Conservation (phyloP, 2,888 invertebrate genomes). For the Conchocele bisecta region DNA sequence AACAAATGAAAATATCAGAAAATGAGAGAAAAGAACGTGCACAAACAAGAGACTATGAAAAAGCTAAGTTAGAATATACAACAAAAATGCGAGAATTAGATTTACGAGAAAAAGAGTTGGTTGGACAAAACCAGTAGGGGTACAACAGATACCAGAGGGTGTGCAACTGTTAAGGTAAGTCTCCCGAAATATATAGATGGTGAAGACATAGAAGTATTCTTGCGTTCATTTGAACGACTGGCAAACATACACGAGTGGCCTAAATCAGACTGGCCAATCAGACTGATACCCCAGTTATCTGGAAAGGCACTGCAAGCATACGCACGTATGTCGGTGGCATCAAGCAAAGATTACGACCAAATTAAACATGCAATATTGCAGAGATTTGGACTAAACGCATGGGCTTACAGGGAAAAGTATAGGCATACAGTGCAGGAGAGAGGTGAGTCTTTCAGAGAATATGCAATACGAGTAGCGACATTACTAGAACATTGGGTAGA, state of each 20-base stretch:
- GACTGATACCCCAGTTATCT: background rate
- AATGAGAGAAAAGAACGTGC: background rate
- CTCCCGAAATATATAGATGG: slow-evolving; percentile 6
- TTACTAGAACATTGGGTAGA: no score
- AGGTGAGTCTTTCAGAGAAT: background rate
- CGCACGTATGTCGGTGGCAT: background rate
- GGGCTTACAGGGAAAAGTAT: slow-evolving; percentile 1
- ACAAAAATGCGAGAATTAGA: background rate
- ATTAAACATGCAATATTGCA: background rate
- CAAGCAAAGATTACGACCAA: background rate
- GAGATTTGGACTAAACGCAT: slow-evolving; percentile 5
- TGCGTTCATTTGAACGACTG: slow-evolving; percentile 3
- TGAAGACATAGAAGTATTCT: slow-evolving; percentile 8
- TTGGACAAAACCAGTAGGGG: no score
- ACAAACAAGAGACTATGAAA: background rate
- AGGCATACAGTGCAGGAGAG: background rate
- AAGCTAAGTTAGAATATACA: background rate
- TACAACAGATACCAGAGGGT: no score
- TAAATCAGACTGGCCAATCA: slow-evolving; percentile 3
- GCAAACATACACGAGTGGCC: background rate
- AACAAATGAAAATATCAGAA: no score
- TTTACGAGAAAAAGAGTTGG: background rate
- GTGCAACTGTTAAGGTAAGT: background rate
- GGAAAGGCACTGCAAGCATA: slow-evolving; percentile 4
- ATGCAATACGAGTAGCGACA: no score